Percentiles rank a stretch among this genome's conserved stretches.
Conservation (phyloP, 1,140 invertebrate species). For the Lordiphosa stackelbergi region DNA sequence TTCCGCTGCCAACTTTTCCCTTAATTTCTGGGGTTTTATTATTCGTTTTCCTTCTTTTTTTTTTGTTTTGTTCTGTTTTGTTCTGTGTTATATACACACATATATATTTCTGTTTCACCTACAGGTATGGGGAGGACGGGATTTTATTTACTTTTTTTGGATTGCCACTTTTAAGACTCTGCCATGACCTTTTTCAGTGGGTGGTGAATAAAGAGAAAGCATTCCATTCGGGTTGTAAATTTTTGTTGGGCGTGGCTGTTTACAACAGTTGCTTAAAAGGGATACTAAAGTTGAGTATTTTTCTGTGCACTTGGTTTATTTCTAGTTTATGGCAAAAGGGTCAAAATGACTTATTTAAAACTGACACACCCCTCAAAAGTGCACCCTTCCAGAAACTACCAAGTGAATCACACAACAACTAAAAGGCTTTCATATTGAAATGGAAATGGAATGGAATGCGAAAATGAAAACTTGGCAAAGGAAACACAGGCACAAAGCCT, state of each 20-base stretch:
- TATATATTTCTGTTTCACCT: conserved; percentile 8
- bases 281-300: conserved; percentile 24
- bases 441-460: conserved; percentile 59
- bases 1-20: conserved; percentile 60
- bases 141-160: conserved; percentile 47
- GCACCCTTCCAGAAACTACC: conserved; percentile 21
- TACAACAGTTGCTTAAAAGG: conserved; percentile 26
- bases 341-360: conserved; percentile 4
- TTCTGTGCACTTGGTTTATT: conserved; percentile 10
- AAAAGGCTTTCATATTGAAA: conserved; percentile 41
- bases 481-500: conserved; percentile 24
- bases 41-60: conserved; percentile 20
- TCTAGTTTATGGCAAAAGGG: conserved; percentile 1
- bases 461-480: conserved; percentile 1
- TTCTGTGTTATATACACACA: conserved; percentile 15
- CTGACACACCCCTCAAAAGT: conserved; percentile 17
- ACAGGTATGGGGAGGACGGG: conserved; percentile 55
- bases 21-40: conserved; percentile 57
- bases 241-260: conserved; percentile 63
- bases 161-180: conserved; percentile 37
- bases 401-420: conserved; percentile 31
- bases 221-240: conserved; percentile 31
- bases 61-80: conserved; percentile 21
- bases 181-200: conserved; percentile 60
- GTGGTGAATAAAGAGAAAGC: conserved; percentile 13